These are phyloP conservation scores for Coluber constrictor DNA, from an alignment of 2,797 vertebrate species.

Conservation along the genomic window DNA sequence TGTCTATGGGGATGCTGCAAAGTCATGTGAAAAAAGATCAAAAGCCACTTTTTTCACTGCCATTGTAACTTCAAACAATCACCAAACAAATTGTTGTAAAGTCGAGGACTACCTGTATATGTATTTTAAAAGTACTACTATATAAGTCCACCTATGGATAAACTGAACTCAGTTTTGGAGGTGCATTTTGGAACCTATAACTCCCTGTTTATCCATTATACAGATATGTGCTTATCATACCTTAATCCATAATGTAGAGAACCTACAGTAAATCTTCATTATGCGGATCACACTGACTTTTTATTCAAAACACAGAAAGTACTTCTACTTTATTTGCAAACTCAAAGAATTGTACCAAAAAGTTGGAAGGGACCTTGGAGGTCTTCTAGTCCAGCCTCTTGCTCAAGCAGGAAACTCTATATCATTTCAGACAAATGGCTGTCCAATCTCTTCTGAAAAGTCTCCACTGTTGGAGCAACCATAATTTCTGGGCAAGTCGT, in stretches of 20 bases:
- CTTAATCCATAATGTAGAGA: neutral
- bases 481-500: neutral
- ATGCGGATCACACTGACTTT: neutral
- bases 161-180: neutral
- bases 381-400: neutral
- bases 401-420: neutral
- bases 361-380: neutral
- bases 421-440: neutral
- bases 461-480: neutral
- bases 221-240: neutral
- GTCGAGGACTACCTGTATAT: neutral
- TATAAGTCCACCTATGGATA: neutral
- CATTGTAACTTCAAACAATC: neutral
- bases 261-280: neutral
- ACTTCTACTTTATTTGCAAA: neutral
- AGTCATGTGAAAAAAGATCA: neutral
- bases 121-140: neutral
- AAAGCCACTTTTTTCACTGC: neutral
- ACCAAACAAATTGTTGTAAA: neutral
- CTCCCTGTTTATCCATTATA: neutral
- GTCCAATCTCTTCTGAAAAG: neutral
- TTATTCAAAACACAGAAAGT: neutral
- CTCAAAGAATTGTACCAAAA: neutral
- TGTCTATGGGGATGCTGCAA: neutral
- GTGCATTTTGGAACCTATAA: neutral